These are phyloP conservation scores for Yponomeuta evonymella DNA, from an alignment of 2,888 invertebrate genomes.

Conservation along the genomic window DNA sequence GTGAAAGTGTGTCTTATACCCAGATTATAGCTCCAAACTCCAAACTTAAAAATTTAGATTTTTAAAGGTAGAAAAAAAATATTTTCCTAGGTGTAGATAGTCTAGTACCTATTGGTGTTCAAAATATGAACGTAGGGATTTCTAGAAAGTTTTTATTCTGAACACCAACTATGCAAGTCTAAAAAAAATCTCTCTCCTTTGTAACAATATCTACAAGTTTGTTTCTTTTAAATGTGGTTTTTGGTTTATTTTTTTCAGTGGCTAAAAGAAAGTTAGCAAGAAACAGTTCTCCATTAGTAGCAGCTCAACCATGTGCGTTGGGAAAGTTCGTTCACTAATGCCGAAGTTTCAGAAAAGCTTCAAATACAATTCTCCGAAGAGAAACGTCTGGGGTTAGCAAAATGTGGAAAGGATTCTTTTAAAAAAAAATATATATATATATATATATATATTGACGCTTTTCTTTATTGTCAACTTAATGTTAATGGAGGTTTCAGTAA, in stretches of 20 bases:
- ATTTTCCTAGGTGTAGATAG: no score
- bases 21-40: no score
- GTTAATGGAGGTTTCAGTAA: no score
- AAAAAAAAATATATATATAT: neutral
- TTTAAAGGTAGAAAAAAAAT: no score
- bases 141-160: no score
- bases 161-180: neutral
- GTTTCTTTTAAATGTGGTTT: neutral
- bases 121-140: no score
- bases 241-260: neutral
- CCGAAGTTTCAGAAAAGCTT: constrained; percentile 57
- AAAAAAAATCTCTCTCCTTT: neutral
- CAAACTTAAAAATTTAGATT: no score
- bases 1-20: neutral
- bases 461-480: no score
- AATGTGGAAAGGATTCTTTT: constrained; percentile 5
- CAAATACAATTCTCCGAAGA: constrained; percentile 53
- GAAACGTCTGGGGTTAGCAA: constrained; percentile 5
- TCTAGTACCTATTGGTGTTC: no score
- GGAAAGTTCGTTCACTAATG: constrained; percentile 59
- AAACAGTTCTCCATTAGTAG: constrained; percentile 62
- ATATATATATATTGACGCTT: no score
- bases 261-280: constrained; percentile 36
- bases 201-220: neutral
- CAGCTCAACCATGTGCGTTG: constrained; percentile 59